A percentile compares a stretch with the other conserved stretches of the same genome.
Evolutionary conservation across 1,140 invertebrate species (phyloP).

Genomic region (Papilio helenus): DNA sequence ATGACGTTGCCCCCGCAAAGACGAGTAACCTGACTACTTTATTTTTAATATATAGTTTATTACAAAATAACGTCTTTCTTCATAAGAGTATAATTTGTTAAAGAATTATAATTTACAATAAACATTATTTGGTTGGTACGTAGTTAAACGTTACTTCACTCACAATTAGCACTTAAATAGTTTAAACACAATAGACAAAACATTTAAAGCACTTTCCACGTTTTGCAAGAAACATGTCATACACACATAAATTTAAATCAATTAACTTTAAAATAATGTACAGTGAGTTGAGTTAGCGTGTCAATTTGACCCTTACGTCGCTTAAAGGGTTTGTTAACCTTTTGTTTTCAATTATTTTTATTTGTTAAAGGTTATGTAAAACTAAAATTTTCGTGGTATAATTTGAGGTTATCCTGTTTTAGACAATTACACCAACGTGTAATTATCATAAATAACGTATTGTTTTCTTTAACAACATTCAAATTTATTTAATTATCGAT

Average conservation of each 20-base stretch:
- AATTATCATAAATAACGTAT: no score
- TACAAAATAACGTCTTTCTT: background rate
- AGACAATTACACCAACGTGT: no score
- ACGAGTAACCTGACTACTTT: background rate
- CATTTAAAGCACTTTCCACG: background rate
- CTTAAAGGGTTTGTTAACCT: background rate
- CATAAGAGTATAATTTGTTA: background rate
- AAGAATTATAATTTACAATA: background rate
- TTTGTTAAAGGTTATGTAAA: background rate
- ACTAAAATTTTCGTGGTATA: background rate
- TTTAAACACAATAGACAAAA: background rate
- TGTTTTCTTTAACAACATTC: no score
- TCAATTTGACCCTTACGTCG: background rate
- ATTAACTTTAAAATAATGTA: background rate
- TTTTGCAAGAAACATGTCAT: constrained; percentile 4
- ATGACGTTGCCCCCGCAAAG: background rate
- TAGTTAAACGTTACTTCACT: background rate
- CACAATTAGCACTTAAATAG: background rate
- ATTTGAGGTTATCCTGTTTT: background rate
- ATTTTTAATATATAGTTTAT: background rate
- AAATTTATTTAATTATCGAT: no score
- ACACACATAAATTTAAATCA: background rate
- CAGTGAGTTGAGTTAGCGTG: background rate
- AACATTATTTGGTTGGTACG: background rate
- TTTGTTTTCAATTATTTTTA: background rate